These are phyloP conservation scores for Troglohyphantes excavatus DNA, from an alignment of 2,888 invertebrate genomes.

Conservation along the genomic window DNA sequence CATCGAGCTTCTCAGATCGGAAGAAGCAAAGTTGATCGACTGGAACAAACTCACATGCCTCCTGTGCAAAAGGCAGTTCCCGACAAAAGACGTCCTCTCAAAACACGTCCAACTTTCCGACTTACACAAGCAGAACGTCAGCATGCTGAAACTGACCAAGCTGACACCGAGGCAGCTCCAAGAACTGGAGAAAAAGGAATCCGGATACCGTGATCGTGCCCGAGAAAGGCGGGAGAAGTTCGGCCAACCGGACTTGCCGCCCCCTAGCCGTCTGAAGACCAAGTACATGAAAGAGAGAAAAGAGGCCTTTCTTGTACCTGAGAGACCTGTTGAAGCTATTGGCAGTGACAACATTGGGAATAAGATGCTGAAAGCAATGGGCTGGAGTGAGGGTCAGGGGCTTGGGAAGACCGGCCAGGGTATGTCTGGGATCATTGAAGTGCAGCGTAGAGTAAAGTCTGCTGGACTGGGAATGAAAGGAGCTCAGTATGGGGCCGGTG, in stretches of 20 bases:
- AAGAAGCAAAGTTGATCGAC: slow-evolving; percentile 86
- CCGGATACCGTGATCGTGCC: slow-evolving; percentile 94
- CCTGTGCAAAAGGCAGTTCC: slow-evolving; percentile 96
- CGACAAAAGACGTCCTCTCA: slow-evolving; percentile 91
- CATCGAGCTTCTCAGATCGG: slow-evolving; percentile 73
- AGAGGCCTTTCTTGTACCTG: slow-evolving; percentile 82
- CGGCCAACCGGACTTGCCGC: slow-evolving; percentile 90
- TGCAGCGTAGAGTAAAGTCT: slow-evolving; percentile 87
- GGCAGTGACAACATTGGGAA: slow-evolving; percentile 96
- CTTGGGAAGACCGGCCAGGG: slow-evolving; percentile 96
- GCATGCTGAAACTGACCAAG: slow-evolving; percentile 82
- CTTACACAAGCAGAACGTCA: slow-evolving; percentile 94
- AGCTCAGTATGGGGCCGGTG: slow-evolving; percentile 89
- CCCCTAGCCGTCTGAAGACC: slow-evolving; percentile 87
- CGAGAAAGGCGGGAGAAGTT: slow-evolving; percentile 97
- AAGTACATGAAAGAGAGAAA: slow-evolving; percentile 86
- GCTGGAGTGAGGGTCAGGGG: slow-evolving; percentile 98
- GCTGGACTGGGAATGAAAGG: slow-evolving; percentile 94
- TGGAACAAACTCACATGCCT: slow-evolving; percentile 94
- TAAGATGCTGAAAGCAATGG: slow-evolving; percentile 98
- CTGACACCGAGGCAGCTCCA: slow-evolving; percentile 78
- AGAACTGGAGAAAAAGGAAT: slow-evolving; percentile 79
- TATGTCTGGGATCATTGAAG: slow-evolving; percentile 95
- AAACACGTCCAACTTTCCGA: slow-evolving; percentile 96
- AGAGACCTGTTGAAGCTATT: slow-evolving; percentile 87